Evolutionary conservation across 2,888 invertebrate species (phyloP), one percentile per base, ranked within the genome.

Genomic region (Xylota segnis): DNA sequence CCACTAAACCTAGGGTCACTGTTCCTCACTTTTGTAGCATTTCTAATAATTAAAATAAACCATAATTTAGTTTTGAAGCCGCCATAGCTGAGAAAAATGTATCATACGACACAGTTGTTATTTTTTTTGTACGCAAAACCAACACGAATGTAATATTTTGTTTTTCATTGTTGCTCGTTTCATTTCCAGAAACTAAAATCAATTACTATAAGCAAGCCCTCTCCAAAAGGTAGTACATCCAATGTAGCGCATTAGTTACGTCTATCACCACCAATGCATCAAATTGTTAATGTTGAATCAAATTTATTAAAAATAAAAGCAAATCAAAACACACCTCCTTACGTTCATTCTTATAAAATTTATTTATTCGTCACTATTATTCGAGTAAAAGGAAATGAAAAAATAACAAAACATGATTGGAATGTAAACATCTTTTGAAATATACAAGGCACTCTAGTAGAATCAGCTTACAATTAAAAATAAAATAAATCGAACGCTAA

Each of bases 381-480:
- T 74, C 29, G 63, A 79, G 58, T 75, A 79, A 72, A 78, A 74
- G 32, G 18, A 40, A 47, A 47, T 29, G 37, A 63, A 34, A 71
- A 77, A n/a, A n/a, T n/a, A n/a, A 63, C 27, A n/a, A 63, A 14
- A 47, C 66, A 68, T 63, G 40, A 56, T 68, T 71, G 71, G 71
- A 83, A 77, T 83, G 71, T 59, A 63, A 12, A 63, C 12, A 63
- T 63, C 14, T 54, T 43, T 40, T 27, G 3, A 47, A 70, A 43
- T 78, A 74, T 27, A 74, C 50, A 70, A 74, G 72, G 65, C 54
- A 61, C 63, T 74, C 59, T 79, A 74, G 81, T 78, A 78, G 76
- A 59, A 58, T 72, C 34, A 61, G 52, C 54, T 59, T 59, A 72
- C 50, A 40, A 52, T 0, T 40, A 59, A 52, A 52, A 61, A 52